Conservation (phyloP, 2,888 invertebrate genomes). For the Parasteatoda lunata region DNA sequence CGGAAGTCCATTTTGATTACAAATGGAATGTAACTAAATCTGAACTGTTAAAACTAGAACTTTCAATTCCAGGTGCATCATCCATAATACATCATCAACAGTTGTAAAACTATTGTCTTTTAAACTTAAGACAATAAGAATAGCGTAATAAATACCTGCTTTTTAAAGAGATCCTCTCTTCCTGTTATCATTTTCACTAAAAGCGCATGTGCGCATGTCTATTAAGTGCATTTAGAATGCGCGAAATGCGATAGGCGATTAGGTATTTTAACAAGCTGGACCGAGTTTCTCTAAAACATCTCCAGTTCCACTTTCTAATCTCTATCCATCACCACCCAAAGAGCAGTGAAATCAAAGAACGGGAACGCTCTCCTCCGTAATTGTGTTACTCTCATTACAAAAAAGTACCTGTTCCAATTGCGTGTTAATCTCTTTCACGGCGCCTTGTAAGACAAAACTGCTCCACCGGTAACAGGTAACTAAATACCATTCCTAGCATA, state of each 20-base stretch:
- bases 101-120: background rate
- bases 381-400: slow-evolving; percentile 53
- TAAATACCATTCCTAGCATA: slow-evolving; percentile 49
- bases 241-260: slow-evolving; percentile 28
- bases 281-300: slow-evolving; percentile 28
- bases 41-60: no score
- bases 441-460: slow-evolving; percentile 66
- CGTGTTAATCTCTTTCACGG: slow-evolving; percentile 55
- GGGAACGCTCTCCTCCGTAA: slow-evolving; percentile 27
- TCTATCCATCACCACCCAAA: slow-evolving; percentile 53
- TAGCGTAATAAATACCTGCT: background rate
- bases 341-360: slow-evolving; percentile 15
- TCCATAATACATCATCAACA: background rate
- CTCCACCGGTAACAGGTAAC: slow-evolving; percentile 13
- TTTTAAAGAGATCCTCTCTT: background rate
- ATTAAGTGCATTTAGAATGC: slow-evolving; percentile 7
- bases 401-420: slow-evolving; percentile 50
- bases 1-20: no score
- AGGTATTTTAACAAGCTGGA: slow-evolving; percentile 24
- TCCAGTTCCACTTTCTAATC: slow-evolving; percentile 43
- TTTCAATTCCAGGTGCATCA: background rate
- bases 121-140: background rate
- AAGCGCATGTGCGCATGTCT: slow-evolving; percentile 9
- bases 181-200: background rate
- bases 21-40: no score